Evolutionary conservation across 2,113 vertebrate species (phyloP), one percentile per base, ranked within the genome.

Genomic region (Ophiodon elongatus): DNA sequence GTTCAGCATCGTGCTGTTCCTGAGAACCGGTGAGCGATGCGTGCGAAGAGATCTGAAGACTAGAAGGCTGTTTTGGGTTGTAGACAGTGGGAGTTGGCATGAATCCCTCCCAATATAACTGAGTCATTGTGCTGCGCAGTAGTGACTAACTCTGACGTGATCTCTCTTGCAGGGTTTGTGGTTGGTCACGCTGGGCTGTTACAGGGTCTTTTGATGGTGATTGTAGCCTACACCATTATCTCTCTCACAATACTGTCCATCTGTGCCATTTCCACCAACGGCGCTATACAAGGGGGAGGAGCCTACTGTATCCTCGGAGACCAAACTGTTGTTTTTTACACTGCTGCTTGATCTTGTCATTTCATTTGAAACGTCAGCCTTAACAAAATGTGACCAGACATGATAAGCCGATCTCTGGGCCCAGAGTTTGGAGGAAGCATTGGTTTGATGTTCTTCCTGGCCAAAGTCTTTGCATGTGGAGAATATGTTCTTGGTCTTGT

Each of bases 391-490:
- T 60, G 13, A 8, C 45, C 84, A 98, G 97, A 97, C 85, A 98
- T 98, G 97, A 98, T 98, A 90, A 98, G 97, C 39, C 95, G 97
- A 2, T 97, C 97, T 0, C 90, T 98, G 84, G 97, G 97, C 7
- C 97, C 97, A 0, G 97, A 98, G 92, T 97, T 98, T 7, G 97
- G 97, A 4, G 97, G 97, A 65, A 97, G 97, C 87, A 98, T 98
- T 0, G 97, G 97, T n/a, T 94, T 98, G 54, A 98, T 98, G 97
- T 98, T 98, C 94, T 98, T 96, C 91, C 76, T 98, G 80, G 97
- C 97, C 59, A 98, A 98, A 23, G 96, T 98, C 63, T 98, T 94
- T 50, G 96, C 96, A 1, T 98, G 97, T 83, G 97, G 97, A 0
- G 97, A 97, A 13, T 98, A 97, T 29, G 94, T 98, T 17, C 95